Evolutionary conservation across 2,113 vertebrate species (phyloP).

Genomic region (Lepus europaeus): DNA sequence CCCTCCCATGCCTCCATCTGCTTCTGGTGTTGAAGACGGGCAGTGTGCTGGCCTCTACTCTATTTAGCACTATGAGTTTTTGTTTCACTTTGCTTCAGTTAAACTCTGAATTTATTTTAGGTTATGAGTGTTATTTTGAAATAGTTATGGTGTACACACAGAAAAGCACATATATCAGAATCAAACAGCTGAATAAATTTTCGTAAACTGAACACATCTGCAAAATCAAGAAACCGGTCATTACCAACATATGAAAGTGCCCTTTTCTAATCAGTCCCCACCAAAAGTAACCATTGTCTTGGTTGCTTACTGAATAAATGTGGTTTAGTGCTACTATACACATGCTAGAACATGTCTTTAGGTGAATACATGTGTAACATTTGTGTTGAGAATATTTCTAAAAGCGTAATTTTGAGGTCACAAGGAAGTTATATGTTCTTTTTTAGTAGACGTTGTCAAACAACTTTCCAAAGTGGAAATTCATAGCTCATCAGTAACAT

Average conservation of each 20-base stretch:
- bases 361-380: neutral
- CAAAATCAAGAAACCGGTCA: conserved; percentile 19
- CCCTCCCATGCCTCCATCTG: neutral
- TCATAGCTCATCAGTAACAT: neutral
- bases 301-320: neutral
- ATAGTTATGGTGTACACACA: neutral
- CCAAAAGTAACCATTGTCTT: neutral
- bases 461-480: neutral
- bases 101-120: conserved; percentile 32
- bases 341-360: neutral
- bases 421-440: neutral
- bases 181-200: neutral
- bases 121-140: neutral
- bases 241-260: neutral
- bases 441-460: neutral
- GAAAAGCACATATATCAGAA: neutral
- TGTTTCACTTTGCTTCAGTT: neutral
- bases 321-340: neutral
- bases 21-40: neutral
- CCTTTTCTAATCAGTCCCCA: neutral
- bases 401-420: neutral
- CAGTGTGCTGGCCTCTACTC: neutral
- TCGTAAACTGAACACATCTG: neutral
- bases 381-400: neutral
- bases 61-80: neutral